Conservation (phyloP, 2,797 vertebrate species). For the Moxostoma hubbsi region DNA sequence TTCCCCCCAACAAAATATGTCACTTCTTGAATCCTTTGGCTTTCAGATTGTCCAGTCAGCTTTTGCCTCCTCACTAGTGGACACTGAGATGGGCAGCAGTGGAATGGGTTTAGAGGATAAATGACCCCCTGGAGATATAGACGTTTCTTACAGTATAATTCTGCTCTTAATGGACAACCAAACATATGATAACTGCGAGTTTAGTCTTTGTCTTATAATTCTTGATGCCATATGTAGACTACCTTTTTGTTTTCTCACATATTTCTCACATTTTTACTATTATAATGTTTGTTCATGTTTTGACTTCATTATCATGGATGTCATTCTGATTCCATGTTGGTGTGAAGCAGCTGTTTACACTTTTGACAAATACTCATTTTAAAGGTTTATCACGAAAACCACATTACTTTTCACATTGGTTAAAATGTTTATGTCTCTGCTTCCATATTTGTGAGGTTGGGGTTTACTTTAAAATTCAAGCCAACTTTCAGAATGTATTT, state of each 20-base stretch:
- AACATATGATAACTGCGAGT: slow-evolving; percentile 38
- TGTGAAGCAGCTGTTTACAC: slow-evolving; percentile 38
- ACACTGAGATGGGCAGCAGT: slow-evolving; percentile 91
- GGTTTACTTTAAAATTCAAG: slow-evolving; percentile 24
- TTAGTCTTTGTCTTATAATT: slow-evolving; percentile 26
- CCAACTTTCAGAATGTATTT: slow-evolving; percentile 18
- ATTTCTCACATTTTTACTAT: slow-evolving; percentile 7
- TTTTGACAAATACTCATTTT: slow-evolving; percentile 4
- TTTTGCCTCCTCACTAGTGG: slow-evolving; percentile 95
- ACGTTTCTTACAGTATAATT: slow-evolving; percentile 3
- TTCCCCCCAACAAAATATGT: slow-evolving; percentile 99
- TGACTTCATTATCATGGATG: slow-evolving; percentile 8
- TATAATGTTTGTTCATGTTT: slow-evolving; percentile 41
- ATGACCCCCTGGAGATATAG: slow-evolving; percentile 70
- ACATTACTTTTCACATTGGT: background rate
- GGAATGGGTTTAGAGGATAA: slow-evolving; percentile 92
- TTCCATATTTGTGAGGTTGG: slow-evolving; percentile 1
- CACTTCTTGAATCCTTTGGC: slow-evolving; percentile 97
- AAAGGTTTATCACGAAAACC: too few species aligned
- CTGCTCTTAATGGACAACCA: slow-evolving; percentile 20
- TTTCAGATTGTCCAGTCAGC: slow-evolving; percentile 99
- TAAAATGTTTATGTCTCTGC: background rate
- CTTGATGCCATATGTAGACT: slow-evolving; percentile 44
- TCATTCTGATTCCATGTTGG: slow-evolving; percentile 40
- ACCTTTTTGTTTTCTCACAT: slow-evolving; percentile 13